Percentiles rank a stretch among this genome's conserved stretches.
These are phyloP conservation scores for Drosophila pectinifera DNA, from an alignment of 1,140 invertebrate genomes.

Conservation along the genomic window DNA sequence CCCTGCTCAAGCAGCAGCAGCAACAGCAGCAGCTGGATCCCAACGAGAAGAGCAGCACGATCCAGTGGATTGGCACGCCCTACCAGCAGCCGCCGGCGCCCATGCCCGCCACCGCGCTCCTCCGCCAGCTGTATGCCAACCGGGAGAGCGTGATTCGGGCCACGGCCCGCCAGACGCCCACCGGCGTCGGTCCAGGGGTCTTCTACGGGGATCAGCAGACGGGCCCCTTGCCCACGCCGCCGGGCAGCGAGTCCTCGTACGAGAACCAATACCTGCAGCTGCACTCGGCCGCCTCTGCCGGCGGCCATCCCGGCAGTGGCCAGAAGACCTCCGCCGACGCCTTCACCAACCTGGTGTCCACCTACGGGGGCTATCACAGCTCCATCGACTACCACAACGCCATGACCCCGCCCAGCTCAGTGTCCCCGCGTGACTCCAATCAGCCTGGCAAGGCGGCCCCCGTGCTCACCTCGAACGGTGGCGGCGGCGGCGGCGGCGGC, in stretches of 20 bases:
- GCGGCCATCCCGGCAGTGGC: constrained; percentile 46
- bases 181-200: constrained; percentile 75
- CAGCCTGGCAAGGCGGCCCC: constrained; percentile 88
- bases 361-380: constrained; percentile 88
- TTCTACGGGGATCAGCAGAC: constrained; percentile 86
- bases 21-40: constrained; percentile 86
- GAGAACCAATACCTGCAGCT: constrained; percentile 90
- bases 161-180: constrained; percentile 84
- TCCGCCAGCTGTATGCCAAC: constrained; percentile 96
- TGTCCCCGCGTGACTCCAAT: constrained; percentile 92
- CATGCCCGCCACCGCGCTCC: constrained; percentile 92
- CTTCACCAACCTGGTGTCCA: constrained; percentile 87
- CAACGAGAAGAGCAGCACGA: constrained; percentile 89
- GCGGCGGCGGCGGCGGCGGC: constrained; percentile 37
- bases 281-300: constrained; percentile 86
- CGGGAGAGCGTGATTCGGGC: constrained; percentile 97
- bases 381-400: constrained; percentile 94
- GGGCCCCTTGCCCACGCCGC: constrained; percentile 93
- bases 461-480: constrained; percentile 86
- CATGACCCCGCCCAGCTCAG: constrained; percentile 97
- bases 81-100: constrained; percentile 89
- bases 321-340: constrained; percentile 86
- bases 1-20: constrained; percentile 92
- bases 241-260: constrained; percentile 92
- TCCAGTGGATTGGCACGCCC: constrained; percentile 96